Evolutionary conservation across 2,888 invertebrate species (phyloP).

Genomic region (Pristionchus exspectatus): DNA sequence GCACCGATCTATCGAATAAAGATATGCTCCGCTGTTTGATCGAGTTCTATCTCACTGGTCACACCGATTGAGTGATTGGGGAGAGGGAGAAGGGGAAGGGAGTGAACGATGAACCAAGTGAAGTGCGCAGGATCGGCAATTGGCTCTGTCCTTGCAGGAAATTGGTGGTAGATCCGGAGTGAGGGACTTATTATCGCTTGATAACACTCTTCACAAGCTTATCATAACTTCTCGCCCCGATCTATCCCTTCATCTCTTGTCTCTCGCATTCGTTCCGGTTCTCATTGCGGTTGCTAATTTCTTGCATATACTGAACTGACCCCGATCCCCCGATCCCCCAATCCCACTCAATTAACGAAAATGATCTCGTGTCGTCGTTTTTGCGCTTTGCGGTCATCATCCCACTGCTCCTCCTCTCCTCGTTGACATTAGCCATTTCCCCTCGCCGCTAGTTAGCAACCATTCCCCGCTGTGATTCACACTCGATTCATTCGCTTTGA

Average conservation of each 20-base stretch:
- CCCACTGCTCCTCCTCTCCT: neutral
- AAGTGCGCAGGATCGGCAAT: neutral
- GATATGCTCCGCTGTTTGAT: neutral
- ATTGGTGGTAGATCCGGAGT: neutral
- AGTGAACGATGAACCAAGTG: neutral
- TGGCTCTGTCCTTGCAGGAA: neutral
- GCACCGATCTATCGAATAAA: neutral
- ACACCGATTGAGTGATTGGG: constrained; percentile 17
- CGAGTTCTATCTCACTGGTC: neutral
- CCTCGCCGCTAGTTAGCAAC: constrained; percentile 28
- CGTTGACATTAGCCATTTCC: neutral
- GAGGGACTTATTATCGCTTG: neutral
- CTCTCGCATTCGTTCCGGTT: constrained; percentile 21
- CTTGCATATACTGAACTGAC: neutral
- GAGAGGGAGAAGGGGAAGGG: neutral
- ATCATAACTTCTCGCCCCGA: neutral
- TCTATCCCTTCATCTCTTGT: neutral
- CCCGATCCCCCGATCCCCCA: neutral
- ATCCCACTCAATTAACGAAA: constrained; percentile 23
- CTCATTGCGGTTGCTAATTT: neutral
- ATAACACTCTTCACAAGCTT: neutral
- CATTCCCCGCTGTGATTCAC: neutral
- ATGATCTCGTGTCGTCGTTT: neutral
- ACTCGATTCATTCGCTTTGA: neutral
- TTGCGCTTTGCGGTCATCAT: constrained; percentile 3